A percentile compares a stretch with the other conserved stretches of the same genome.
Evolutionary conservation across 2,888 invertebrate species (phyloP).

Genomic region (Drosophila paramelanica): DNA sequence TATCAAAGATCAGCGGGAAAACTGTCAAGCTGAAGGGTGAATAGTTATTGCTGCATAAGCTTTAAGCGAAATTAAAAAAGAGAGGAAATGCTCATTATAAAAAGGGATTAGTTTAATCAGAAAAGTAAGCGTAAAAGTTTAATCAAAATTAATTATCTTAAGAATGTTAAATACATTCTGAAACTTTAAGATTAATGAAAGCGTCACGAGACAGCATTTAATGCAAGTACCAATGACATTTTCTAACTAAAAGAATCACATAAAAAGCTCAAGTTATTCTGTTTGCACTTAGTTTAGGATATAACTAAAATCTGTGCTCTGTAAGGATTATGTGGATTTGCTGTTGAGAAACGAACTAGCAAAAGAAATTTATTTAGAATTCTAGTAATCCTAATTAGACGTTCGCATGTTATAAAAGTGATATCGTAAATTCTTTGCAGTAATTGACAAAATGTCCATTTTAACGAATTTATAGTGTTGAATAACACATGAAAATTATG

Average conservation of each 20-base stretch:
- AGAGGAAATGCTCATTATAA: constrained; percentile 19
- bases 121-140: constrained; percentile 17
- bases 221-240: constrained; percentile 1
- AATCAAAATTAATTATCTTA: constrained; percentile 26
- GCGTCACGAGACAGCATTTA: constrained; percentile 5
- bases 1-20: constrained; percentile 32
- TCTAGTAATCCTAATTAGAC: too few species aligned
- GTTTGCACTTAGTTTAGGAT: too few species aligned
- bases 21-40: constrained; percentile 34
- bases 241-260: background rate
- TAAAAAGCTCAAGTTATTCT: background rate
- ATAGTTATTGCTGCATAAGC: constrained; percentile 33
- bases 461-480: background rate
- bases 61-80: background rate
- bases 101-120: constrained; percentile 12
- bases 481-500: constrained; percentile 3
- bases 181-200: constrained; percentile 28
- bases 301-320: too few species aligned
- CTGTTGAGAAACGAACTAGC: too few species aligned
- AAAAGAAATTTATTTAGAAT: too few species aligned
- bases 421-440: too few species aligned
- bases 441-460: too few species aligned
- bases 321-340: too few species aligned
- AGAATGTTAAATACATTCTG: constrained; percentile 11
- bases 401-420: too few species aligned